phyloP scores from a whole-genome alignment of 1,140 invertebrate genomes.

The Holcopasites calliopsidis region DNA sequence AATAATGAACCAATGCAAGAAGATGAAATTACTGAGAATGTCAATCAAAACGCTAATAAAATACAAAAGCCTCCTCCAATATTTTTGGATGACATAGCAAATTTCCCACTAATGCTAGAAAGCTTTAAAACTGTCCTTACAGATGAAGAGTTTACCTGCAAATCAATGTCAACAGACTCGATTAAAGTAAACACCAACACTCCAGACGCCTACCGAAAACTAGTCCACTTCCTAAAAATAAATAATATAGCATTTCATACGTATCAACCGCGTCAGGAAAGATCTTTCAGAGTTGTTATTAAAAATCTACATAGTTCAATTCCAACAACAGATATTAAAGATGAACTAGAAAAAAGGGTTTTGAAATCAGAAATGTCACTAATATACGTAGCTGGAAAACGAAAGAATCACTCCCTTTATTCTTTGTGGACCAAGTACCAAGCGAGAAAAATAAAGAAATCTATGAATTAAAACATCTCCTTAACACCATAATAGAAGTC shows the following conservation, averaged over 20 bases:
- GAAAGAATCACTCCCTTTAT: too few species aligned
- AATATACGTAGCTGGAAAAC: constrained; percentile 52
- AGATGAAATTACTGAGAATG: neutral
- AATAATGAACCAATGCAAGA: neutral
- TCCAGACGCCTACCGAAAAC: constrained; percentile 19
- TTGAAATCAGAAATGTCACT: neutral
- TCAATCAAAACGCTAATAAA: too few species aligned
- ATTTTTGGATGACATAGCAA: neutral
- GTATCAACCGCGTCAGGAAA: constrained; percentile 69
- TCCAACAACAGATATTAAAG: constrained; percentile 58
- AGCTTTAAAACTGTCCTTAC: neutral
- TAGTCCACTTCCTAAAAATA: constrained; percentile 36
- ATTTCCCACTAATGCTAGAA: neutral
- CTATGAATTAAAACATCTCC: too few species aligned
- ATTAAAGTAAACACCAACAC: constrained; percentile 37
- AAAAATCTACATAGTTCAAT: constrained; percentile 65
- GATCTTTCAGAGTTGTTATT: constrained; percentile 67
- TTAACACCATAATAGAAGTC: too few species aligned
- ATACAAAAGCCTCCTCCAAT: neutral
- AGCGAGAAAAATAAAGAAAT: too few species aligned
- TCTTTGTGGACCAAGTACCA: too few species aligned
- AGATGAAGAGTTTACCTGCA: neutral
- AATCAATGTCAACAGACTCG: neutral
- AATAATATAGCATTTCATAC: constrained; percentile 64
- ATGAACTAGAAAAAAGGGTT: constrained; percentile 42